phyloP scores from a whole-genome alignment of 2,888 invertebrate species.

The Rhorus exstirpatorius region DNA sequence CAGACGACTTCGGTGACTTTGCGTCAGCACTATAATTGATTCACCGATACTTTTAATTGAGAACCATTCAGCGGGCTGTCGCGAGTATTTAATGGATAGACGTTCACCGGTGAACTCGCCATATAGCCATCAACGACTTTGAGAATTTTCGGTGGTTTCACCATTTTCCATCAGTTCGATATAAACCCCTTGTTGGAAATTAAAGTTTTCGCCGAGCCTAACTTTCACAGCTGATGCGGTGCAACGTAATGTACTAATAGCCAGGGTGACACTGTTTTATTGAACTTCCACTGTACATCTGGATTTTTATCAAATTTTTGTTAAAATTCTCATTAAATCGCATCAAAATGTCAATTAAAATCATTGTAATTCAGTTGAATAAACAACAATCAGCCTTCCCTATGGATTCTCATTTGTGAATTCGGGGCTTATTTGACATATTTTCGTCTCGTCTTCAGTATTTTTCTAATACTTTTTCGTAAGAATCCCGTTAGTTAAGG shows the following conservation, averaged over 20 bases:
- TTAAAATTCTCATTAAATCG: not conserved
- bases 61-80: slow-evolving; percentile 33
- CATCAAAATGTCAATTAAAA: not conserved
- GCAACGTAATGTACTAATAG: not conserved
- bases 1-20: slow-evolving; percentile 29
- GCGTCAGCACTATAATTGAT: slow-evolving; percentile 49
- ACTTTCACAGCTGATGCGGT: not conserved
- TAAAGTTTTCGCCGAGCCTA: slow-evolving; percentile 2
- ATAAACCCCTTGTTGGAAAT: slow-evolving; percentile 24
- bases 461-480: too few relatives aligned
- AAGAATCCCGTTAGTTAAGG: too few relatives aligned
- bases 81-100: slow-evolving; percentile 22
- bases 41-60: slow-evolving; percentile 57
- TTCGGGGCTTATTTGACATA: too few relatives aligned
- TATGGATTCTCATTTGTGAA: too few relatives aligned
- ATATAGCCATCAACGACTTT: not conserved
- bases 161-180: not conserved
- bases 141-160: slow-evolving; percentile 27
- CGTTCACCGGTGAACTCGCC: slow-evolving; percentile 18
- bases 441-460: too few relatives aligned
- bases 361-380: not conserved
- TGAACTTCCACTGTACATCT: not conserved
- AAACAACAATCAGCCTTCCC: too few relatives aligned
- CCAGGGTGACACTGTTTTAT: slow-evolving; percentile 2
- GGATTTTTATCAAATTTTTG: not conserved